Percentiles rank a stretch among this genome's conserved stretches.
phyloP scores from a whole-genome alignment of 2,888 invertebrate species.

The Cheilosia pagana region DNA sequence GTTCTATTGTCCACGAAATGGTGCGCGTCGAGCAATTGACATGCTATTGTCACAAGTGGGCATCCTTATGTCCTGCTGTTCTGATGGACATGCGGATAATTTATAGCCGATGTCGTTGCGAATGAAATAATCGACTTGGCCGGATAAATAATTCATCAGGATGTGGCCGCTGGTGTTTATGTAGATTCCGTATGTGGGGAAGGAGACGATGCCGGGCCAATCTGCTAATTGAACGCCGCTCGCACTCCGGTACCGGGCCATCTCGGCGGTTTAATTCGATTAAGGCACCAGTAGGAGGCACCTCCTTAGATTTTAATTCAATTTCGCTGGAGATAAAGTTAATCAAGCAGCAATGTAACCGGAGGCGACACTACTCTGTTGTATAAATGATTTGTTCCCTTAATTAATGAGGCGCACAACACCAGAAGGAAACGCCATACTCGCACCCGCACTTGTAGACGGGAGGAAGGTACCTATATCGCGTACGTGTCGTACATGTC shows the following conservation, averaged over 20 bases:
- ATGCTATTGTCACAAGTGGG: constrained; percentile 72
- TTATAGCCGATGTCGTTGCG: constrained; percentile 65
- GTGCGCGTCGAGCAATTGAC: constrained; percentile 68
- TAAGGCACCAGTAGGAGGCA: constrained; percentile 8
- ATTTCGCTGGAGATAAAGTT: constrained; percentile 37
- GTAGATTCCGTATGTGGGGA: constrained; percentile 42
- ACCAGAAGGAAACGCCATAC: background rate
- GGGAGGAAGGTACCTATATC: background rate
- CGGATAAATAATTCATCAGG: constrained; percentile 72
- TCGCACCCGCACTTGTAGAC: background rate
- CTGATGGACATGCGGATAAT: constrained; percentile 74
- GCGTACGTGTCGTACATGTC: constrained; percentile 20
- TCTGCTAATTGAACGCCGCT: constrained; percentile 57
- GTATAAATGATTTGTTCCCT: constrained; percentile 30
- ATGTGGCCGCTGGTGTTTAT: constrained; percentile 55
- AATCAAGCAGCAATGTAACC: constrained; percentile 43
- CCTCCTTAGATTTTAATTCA: constrained; percentile 48
- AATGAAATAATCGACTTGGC: constrained; percentile 66
- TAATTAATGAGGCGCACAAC: constrained; percentile 42
- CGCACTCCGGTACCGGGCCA: background rate
- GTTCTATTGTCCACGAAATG: constrained; percentile 58
- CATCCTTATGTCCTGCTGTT: constrained; percentile 69
- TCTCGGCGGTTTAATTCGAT: constrained; percentile 20
- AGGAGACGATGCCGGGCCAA: constrained; percentile 25
- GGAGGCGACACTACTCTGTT: constrained; percentile 27